These are phyloP conservation scores for Stigmatopora nigra DNA, from an alignment of 2,113 vertebrate genomes.

Conservation along the genomic window DNA sequence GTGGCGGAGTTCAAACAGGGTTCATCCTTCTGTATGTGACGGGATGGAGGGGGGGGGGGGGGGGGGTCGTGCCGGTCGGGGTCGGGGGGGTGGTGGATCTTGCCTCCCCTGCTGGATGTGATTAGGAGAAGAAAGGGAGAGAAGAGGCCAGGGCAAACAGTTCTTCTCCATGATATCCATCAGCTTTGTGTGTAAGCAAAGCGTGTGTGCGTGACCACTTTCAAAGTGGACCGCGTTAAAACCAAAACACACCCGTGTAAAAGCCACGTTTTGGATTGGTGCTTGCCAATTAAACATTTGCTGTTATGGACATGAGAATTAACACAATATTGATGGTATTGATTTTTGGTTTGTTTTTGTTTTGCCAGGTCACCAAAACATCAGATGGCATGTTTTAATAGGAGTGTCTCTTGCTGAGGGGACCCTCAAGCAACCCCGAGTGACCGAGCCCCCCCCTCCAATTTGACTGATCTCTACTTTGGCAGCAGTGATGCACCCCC, in stretches of 20 bases:
- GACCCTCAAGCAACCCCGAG: background rate
- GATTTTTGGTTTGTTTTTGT: conserved; percentile 11
- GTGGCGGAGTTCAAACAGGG: conserved; percentile 65
- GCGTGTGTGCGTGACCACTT: conserved; percentile 10
- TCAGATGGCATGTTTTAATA: conserved; percentile 26
- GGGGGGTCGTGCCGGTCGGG: background rate
- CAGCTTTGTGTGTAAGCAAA: conserved; percentile 47
- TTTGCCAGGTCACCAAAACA: conserved; percentile 4
- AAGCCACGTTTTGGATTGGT: background rate
- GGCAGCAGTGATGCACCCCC: conserved; percentile 42
- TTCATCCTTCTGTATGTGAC: conserved; percentile 55
- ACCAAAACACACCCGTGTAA: background rate
- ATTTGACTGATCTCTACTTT: conserved; percentile 54
- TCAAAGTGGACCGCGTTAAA: background rate
- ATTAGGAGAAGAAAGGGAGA: conserved; percentile 56
- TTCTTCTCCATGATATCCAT: conserved; percentile 61
- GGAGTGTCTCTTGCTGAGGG: conserved; percentile 22
- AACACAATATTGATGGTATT: too few species aligned
- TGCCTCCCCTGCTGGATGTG: conserved; percentile 49
- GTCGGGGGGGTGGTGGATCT: conserved; percentile 6
- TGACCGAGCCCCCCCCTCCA: background rate
- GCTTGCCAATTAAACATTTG: background rate
- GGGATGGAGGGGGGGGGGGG: background rate
- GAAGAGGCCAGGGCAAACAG: conserved; percentile 57
- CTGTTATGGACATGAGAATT: too few species aligned